Percentiles rank a stretch among this genome's conserved stretches.
Evolutionary conservation across 2,797 vertebrate species (phyloP).

Genomic region (Notoglanidium macrostoma): DNA sequence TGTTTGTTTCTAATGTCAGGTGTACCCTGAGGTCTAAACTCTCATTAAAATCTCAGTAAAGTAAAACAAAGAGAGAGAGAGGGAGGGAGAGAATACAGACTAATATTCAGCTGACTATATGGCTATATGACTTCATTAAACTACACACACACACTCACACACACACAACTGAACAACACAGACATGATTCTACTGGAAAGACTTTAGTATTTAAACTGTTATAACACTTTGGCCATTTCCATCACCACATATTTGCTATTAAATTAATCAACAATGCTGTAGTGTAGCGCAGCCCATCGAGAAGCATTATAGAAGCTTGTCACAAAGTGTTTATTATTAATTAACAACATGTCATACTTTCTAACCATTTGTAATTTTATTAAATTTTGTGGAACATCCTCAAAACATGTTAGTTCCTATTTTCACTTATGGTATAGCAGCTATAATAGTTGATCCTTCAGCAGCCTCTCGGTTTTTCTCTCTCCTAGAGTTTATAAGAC

Average conservation of each 20-base stretch:
- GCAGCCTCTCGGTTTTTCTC: neutral
- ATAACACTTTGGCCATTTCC: neutral
- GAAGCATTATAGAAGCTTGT: neutral
- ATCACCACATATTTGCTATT: neutral
- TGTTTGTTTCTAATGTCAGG: neutral
- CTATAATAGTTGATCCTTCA: neutral
- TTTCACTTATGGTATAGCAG: neutral
- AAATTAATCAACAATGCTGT: neutral
- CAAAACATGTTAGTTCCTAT: neutral
- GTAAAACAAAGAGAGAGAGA: conserved; percentile 40
- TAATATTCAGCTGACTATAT: neutral
- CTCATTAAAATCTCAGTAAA: conserved; percentile 54
- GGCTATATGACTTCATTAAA: neutral
- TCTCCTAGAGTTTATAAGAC: neutral
- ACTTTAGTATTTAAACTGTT: neutral
- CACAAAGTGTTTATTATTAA: neutral
- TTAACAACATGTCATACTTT: neutral
- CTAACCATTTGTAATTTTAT: neutral
- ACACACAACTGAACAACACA: neutral
- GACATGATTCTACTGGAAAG: neutral
- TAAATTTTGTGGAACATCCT: neutral
- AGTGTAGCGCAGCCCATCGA: neutral
- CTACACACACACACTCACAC: conserved; percentile 37
- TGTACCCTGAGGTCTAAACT: conserved; percentile 20
- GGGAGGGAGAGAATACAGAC: neutral